A percentile compares a stretch with the other conserved stretches of the same genome.
These are phyloP conservation scores for Camelus dromedarius DNA, from an alignment of 2,113 vertebrate genomes.

Conservation along the genomic window DNA sequence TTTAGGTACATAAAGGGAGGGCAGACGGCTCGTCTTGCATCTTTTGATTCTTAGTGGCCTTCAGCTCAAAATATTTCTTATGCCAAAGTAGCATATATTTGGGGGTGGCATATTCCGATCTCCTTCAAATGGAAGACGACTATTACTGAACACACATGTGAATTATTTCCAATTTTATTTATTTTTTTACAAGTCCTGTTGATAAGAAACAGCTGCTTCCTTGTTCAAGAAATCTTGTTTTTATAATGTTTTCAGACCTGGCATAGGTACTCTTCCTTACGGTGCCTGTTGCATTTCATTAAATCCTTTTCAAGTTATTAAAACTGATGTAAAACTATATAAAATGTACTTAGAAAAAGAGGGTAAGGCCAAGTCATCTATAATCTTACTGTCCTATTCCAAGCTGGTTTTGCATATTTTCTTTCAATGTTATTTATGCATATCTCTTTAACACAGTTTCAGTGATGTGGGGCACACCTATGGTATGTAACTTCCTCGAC, in stretches of 20 bases:
- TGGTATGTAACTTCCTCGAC: background rate
- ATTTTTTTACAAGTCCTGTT: background rate
- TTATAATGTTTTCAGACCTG: background rate
- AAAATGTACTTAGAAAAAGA: background rate
- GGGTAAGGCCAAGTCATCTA: background rate
- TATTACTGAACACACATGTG: background rate
- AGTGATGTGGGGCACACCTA: background rate
- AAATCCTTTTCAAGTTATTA: background rate
- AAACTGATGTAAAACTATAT: background rate
- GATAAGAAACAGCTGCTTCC: background rate
- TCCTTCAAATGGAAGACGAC: background rate
- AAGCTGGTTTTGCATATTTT: background rate
- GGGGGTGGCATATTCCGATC: background rate
- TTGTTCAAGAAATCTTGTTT: constrained; percentile 20
- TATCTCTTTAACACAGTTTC: background rate
- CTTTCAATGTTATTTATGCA: background rate
- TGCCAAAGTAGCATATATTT: background rate
- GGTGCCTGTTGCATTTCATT: background rate
- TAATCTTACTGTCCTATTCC: background rate
- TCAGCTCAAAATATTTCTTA: background rate
- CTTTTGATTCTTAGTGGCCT: background rate
- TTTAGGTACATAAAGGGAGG: background rate
- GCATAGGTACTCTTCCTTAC: background rate
- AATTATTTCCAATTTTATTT: constrained; percentile 28
- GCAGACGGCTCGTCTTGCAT: background rate